Evolutionary conservation across 2,797 vertebrate genomes (phyloP).

Genomic region (Mastacembelus armatus): DNA sequence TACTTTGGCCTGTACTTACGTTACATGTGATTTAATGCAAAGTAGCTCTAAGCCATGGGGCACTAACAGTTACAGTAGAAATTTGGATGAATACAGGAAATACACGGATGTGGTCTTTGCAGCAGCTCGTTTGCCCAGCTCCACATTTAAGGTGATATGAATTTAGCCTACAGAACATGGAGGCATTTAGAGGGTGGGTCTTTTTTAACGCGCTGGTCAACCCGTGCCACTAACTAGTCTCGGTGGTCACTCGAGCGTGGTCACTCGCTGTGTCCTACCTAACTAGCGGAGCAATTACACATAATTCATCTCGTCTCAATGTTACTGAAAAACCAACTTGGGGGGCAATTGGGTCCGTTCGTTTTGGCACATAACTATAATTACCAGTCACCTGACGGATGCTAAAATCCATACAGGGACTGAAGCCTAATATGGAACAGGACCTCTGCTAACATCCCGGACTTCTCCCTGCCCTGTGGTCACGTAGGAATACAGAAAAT

Average conservation of each 20-base stretch:
- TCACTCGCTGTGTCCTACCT: too few relatives aligned
- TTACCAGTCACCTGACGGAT: slow-evolving; percentile 8
- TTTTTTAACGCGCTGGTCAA: too few relatives aligned
- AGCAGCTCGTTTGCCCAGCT: neutral
- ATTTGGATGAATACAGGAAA: too few relatives aligned
- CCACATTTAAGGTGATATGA: neutral
- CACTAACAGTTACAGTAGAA: too few relatives aligned
- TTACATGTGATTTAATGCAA: too few relatives aligned
- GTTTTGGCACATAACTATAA: neutral
- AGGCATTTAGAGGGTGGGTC: neutral
- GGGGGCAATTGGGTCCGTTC: neutral
- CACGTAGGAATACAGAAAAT: too few relatives aligned
- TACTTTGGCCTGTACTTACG: neutral
- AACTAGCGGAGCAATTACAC: neutral
- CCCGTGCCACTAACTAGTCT: neutral
- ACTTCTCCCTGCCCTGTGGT: neutral
- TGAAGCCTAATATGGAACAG: too few relatives aligned
- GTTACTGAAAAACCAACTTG: too few relatives aligned
- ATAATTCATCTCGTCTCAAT: neutral
- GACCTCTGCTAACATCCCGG: neutral
- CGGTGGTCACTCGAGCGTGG: too few relatives aligned
- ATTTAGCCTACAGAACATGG: neutral
- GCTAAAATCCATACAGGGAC: neutral
- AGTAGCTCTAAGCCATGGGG: too few relatives aligned
- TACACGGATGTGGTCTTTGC: too few relatives aligned